Conservation (phyloP, 64 coral and sea anemone species). For the Dendrophyllia cribrosa region DNA sequence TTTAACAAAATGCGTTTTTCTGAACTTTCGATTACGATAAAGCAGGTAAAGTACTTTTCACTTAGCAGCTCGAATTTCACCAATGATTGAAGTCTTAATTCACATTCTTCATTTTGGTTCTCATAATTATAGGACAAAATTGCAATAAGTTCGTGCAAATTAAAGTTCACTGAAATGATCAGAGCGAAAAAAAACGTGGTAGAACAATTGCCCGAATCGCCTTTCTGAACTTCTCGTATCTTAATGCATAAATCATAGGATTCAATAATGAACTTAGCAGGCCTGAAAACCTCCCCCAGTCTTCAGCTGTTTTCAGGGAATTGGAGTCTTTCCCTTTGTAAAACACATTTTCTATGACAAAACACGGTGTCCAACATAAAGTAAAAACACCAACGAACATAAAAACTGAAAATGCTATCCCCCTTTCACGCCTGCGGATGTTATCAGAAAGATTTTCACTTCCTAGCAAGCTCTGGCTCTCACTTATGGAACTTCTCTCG, state of each 20-base stretch:
- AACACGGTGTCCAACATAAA: constrained; percentile 70
- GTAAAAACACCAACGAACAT: constrained; percentile 76
- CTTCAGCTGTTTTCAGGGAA: not conserved
- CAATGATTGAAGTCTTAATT: no score
- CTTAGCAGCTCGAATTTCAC: no score
- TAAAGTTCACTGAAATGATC: not conserved
- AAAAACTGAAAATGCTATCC: constrained; percentile 77
- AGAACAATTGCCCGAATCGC: constrained; percentile 14
- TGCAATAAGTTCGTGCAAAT: no score
- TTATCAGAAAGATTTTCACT: constrained; percentile 10
- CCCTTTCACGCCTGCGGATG: constrained; percentile 61
- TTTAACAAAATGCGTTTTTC: no score
- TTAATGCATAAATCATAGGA: constrained; percentile 67
- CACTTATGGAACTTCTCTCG: not conserved
- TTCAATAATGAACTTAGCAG: constrained; percentile 82
- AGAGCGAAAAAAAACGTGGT: not conserved
- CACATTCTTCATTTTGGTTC: no score
- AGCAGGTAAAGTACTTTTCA: no score
- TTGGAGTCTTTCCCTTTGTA: not conserved
- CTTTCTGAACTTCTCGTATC: constrained; percentile 72
- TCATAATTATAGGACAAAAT: no score
- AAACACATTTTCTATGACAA: constrained; percentile 68
- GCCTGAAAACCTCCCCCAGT: constrained; percentile 62
- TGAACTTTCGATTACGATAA: no score
- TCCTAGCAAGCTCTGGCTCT: constrained; percentile 12